phyloP scores from a whole-genome alignment of 2,888 invertebrate species.

The Rhogogaster chlorosoma region DNA sequence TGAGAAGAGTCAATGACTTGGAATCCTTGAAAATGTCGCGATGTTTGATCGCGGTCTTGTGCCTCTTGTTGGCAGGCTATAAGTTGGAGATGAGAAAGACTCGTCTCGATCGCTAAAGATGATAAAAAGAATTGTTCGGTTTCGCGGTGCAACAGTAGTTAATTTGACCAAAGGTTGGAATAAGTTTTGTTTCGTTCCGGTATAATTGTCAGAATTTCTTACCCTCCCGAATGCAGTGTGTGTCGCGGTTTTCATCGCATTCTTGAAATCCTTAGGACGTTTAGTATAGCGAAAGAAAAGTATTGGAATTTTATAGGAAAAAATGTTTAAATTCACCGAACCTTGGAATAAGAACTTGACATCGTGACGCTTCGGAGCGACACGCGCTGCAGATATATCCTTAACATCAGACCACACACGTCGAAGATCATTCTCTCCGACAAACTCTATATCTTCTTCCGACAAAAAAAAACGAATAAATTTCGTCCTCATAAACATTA shows the following conservation, averaged over 20 bases:
- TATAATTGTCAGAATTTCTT: slow-evolving; percentile 22
- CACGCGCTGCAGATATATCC: slow-evolving; percentile 10
- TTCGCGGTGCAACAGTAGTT: background rate
- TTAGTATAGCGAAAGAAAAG: slow-evolving; percentile 12
- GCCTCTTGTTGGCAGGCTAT: background rate
- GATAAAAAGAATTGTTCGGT: background rate
- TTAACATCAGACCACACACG: slow-evolving; percentile 30
- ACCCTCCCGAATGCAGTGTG: background rate
- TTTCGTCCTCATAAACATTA: background rate
- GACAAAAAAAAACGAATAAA: background rate
- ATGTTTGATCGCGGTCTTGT: background rate
- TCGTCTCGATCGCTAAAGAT: background rate
- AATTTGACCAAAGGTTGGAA: background rate
- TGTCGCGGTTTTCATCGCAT: slow-evolving; percentile 25
- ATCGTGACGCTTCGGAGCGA: background rate
- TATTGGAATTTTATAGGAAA: slow-evolving; percentile 12
- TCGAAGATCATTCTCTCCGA: background rate
- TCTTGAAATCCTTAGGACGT: slow-evolving; percentile 25
- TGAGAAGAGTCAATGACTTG: slow-evolving; percentile 11
- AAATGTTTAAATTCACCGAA: slow-evolving; percentile 10
- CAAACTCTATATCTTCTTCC: background rate
- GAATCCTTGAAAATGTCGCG: slow-evolving; percentile 13
- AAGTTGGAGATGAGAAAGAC: background rate
- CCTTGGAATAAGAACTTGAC: background rate
- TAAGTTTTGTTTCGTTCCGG: slow-evolving; percentile 8